phyloP scores from a whole-genome alignment of 2,888 invertebrate genomes.

The Phyto melanocephala region DNA sequence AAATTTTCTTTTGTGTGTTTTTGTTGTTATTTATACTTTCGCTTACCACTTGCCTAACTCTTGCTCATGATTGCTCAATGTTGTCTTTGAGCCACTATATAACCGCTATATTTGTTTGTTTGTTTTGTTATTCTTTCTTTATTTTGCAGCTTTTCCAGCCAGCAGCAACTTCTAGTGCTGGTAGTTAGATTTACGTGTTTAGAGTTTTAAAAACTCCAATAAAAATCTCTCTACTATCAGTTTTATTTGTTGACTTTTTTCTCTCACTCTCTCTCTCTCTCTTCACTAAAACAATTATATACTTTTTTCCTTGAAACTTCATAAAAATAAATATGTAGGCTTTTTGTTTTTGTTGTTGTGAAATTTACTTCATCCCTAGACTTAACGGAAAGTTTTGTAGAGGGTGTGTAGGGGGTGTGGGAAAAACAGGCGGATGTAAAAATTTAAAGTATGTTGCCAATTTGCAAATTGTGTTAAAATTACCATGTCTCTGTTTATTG shows the following conservation, averaged over 20 bases:
- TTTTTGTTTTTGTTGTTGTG: neutral
- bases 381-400: neutral
- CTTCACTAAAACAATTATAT: slow-evolving; percentile 22
- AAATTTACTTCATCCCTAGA: slow-evolving; percentile 23
- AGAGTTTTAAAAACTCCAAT: slow-evolving; percentile 54
- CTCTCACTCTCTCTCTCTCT: neutral
- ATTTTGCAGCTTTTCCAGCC: neutral
- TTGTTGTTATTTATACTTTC: slow-evolving; percentile 33
- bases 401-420: too few relatives aligned
- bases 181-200: slow-evolving; percentile 50
- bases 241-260: slow-evolving; percentile 12
- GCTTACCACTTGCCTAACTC: slow-evolving; percentile 19
- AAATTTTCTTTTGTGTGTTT: neutral
- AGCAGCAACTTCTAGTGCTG: slow-evolving; percentile 5
- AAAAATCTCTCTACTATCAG: slow-evolving; percentile 47
- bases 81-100: slow-evolving; percentile 12
- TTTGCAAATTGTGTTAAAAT: slow-evolving; percentile 56
- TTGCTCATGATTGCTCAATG: slow-evolving; percentile 14
- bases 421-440: neutral
- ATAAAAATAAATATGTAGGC: slow-evolving; percentile 17
- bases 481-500: neutral
- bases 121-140: neutral
- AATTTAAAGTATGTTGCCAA: slow-evolving; percentile 45
- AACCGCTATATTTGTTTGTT: slow-evolving; percentile 44
- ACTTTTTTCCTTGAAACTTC: neutral